phyloP scores from a whole-genome alignment of 2,888 invertebrate genomes.

The Drosophila testacea region DNA sequence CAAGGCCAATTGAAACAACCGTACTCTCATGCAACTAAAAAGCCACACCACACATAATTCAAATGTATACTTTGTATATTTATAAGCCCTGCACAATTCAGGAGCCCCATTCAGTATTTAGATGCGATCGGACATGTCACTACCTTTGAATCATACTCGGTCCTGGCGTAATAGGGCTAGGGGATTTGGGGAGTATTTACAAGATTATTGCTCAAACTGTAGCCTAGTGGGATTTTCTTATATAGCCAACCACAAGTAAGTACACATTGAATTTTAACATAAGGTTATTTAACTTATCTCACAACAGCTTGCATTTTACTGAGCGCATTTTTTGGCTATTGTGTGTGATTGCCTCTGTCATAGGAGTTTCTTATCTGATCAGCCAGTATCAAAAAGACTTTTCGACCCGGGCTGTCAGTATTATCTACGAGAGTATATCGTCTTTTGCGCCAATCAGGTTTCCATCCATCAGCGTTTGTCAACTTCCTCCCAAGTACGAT shows the following conservation, averaged over 20 bases:
- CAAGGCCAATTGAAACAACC: background rate
- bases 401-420: constrained; percentile 84
- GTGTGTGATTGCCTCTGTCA: constrained; percentile 89
- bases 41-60: background rate
- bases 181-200: constrained; percentile 83
- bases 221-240: constrained; percentile 90
- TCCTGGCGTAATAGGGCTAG: constrained; percentile 16
- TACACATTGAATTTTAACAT: rapidly evolving
- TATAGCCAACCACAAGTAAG: constrained; percentile 87
- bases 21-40: background rate
- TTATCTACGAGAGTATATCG: constrained; percentile 82
- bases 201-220: constrained; percentile 88
- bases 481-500: constrained; percentile 52
- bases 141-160: background rate
- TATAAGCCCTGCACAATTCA: constrained; percentile 4
- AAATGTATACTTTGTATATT: background rate
- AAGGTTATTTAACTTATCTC: background rate
- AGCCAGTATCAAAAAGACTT: constrained; percentile 87
- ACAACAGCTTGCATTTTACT: constrained; percentile 78
- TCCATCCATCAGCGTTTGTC: constrained; percentile 83
- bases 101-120: background rate
- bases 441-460: constrained; percentile 75
- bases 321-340: constrained; percentile 89
- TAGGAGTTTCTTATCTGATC: constrained; percentile 88
- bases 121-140: constrained; percentile 3